Conservation (phyloP, 2,888 invertebrate species). For the Molanna angustata region DNA sequence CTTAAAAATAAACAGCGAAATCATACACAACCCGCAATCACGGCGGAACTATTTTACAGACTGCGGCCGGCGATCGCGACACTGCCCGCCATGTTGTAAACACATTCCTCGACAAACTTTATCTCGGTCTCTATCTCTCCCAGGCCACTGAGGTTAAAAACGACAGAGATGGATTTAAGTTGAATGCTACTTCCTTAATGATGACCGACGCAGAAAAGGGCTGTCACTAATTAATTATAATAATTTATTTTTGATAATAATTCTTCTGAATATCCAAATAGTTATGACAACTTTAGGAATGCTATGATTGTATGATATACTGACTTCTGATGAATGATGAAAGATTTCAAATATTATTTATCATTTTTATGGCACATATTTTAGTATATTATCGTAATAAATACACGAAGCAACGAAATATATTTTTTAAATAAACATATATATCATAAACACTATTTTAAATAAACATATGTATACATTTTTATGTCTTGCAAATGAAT, state of each 20-base stretch:
- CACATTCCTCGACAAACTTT: not conserved
- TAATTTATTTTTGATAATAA: not conserved
- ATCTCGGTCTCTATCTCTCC: not conserved
- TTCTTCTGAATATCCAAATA: too few relatives aligned
- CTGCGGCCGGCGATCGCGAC: not conserved
- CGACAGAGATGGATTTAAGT: not conserved
- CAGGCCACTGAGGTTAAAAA: not conserved
- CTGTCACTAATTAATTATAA: not conserved
- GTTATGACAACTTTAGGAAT: too few relatives aligned
- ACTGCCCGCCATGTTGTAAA: not conserved
- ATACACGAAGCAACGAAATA: too few relatives aligned
- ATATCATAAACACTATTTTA: too few relatives aligned
- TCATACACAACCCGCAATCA: not conserved
- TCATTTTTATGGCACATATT: too few relatives aligned
- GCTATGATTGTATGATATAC: too few relatives aligned
- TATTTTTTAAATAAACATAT: too few relatives aligned
- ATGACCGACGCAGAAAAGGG: not conserved
- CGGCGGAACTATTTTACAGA: not conserved
- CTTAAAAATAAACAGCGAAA: not conserved
- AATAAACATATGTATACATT: too few relatives aligned
- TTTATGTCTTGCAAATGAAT: too few relatives aligned
- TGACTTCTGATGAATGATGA: too few relatives aligned
- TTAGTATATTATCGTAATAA: too few relatives aligned
- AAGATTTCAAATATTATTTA: too few relatives aligned
- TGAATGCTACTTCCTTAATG: not conserved